Percentiles rank a stretch among this genome's conserved stretches.
Conservation (phyloP, 2,888 invertebrate genomes). For the Cactoblastis cactorum region DNA sequence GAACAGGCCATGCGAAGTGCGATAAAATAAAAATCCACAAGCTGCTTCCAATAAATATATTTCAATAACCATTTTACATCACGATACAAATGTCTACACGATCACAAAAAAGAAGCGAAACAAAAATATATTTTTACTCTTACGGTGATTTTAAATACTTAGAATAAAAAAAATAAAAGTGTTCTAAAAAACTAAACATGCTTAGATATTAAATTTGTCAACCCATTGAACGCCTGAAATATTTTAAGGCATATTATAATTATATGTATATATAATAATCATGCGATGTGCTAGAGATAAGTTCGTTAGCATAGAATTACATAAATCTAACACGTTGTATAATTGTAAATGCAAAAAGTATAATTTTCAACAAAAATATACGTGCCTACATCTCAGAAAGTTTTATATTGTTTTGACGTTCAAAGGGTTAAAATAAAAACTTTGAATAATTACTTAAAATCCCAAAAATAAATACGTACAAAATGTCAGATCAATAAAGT, state of each 20-base stretch:
- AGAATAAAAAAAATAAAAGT: background rate
- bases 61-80: constrained; percentile 43
- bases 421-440: background rate
- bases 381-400: too few species aligned
- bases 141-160: background rate
- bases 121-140: constrained; percentile 22
- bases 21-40: constrained; percentile 59
- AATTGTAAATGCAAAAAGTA: too few species aligned
- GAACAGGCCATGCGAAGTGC: constrained; percentile 30
- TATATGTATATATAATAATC: too few species aligned
- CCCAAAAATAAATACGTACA: constrained; percentile 4
- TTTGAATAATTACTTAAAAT: background rate
- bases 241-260: too few species aligned
- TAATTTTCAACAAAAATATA: too few species aligned
- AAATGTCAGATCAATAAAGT: background rate
- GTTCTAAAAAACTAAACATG: constrained; percentile 12
- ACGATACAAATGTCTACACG: constrained; percentile 30
- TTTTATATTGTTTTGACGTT: too few species aligned
- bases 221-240: background rate
- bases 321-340: too few species aligned
- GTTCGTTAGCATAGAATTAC: too few species aligned
- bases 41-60: constrained; percentile 66
- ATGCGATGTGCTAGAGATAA: too few species aligned
- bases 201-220: background rate
- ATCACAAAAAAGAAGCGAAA: constrained; percentile 36